Evolutionary conservation across 2,113 vertebrate species (phyloP), one percentile per base, ranked within the genome.

Genomic region (Smithornis capensis): DNA sequence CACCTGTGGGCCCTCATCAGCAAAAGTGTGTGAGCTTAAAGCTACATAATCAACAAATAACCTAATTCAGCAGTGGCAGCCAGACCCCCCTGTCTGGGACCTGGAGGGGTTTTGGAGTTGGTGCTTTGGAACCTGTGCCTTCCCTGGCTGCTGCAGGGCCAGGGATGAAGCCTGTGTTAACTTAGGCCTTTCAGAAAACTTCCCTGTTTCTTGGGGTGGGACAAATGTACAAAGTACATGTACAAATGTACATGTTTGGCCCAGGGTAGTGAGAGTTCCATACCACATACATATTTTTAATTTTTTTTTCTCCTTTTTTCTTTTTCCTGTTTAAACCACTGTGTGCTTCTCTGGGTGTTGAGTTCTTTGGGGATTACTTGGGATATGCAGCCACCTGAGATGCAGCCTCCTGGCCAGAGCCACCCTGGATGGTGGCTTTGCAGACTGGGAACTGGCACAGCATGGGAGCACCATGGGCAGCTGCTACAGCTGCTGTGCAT

Each of bases 381-480:
- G 27, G 35, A 8, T 28, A 59, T 55, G 35, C 44, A 29, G 49
- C 67, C 33, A 28, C 59, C 45, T 12, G 81, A 83, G 81, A 27
- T 87, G 70, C 83, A 92, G 63, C 6, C 9, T 25, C 8, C 27
- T 59, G 67, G 52, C 79, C 38, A 53, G 90, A 84, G 38, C 52
- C 5, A 3, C 55, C 29, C 56, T 64, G 73, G 55, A 33, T 1
- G 6, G 19, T 22, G 37, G 42, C 1, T 40, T 88, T 64, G 37
- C 65, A 52, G 35, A 12, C 2, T 3, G 47, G 24, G 47, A 88
- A 37, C 52, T 74, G 74, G 57, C 62, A 38, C 44, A 19, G 42
- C 0, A 0, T 1, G 28, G 22, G 62, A 86, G 71, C 31, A 45
- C 53, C 5, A 0, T 7, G 35, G 81, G 57, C 55, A 70, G 45